phyloP scores from a whole-genome alignment of 1,140 invertebrate genomes.

The Listronotus oregonensis region DNA sequence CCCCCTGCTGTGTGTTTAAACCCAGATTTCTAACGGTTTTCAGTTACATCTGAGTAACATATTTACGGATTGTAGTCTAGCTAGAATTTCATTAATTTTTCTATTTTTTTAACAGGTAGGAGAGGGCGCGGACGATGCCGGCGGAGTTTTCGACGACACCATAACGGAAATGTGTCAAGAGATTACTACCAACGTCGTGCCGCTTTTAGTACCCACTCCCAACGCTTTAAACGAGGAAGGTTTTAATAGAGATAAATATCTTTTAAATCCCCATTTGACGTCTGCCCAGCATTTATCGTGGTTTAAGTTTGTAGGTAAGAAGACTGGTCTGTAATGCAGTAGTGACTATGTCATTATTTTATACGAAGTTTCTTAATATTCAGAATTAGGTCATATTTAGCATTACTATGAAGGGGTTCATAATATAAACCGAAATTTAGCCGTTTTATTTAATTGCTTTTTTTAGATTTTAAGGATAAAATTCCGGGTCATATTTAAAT shows the following conservation, averaged over 20 bases:
- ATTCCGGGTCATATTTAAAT: no score
- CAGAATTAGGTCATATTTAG: no score
- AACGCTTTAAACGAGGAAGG: slow-evolving; percentile 65
- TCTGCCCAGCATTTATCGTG: slow-evolving; percentile 60
- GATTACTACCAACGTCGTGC: slow-evolving; percentile 59
- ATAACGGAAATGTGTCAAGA: slow-evolving; percentile 73
- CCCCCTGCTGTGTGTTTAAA: no score
- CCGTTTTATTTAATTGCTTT: no score
- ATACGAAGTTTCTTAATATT: no score
- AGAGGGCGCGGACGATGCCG: slow-evolving; percentile 73
- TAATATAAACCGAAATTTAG: no score
- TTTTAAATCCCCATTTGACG: slow-evolving; percentile 67
- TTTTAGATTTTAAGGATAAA: no score
- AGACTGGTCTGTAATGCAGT: slow-evolving; percentile 48
- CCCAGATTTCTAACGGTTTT: no score
- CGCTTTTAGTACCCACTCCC: slow-evolving; percentile 63
- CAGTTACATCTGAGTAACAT: no score
- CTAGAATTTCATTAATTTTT: background rate
- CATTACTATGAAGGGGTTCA: no score
- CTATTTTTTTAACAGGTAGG: slow-evolving; percentile 53
- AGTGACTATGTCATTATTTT: background rate
- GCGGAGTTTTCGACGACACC: slow-evolving; percentile 74
- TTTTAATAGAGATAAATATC: slow-evolving; percentile 67
- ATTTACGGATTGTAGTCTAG: no score
- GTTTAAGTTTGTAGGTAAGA: slow-evolving; percentile 66